Evolutionary conservation across 2,113 vertebrate genomes (phyloP), one percentile per base, ranked within the genome.

Genomic region (Ochotona princeps): DNA sequence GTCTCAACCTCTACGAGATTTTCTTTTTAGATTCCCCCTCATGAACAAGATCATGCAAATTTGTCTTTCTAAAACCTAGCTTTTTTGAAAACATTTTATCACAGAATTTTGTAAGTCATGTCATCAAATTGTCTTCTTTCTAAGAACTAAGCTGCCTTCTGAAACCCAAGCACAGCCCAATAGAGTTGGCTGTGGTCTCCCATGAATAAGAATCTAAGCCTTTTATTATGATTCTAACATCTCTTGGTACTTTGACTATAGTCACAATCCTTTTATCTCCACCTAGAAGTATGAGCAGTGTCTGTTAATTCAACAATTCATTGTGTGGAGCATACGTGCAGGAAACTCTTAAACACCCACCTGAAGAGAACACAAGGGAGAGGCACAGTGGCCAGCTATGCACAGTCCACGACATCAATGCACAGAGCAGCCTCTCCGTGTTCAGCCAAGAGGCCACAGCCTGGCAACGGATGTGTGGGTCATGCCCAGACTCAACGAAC

Each of bases 191-290:
- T 76, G 35, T 44, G 30, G 44, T 57, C 60, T 81, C 49, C 49
- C 69, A 79, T 13, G 54, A 85, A 35, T 83, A 18, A 83, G 72
- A 79, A 60, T 51, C 74, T n/a, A 86, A 93, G 51, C 60, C 32
- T 93, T 74, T 75, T 26, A 70, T 86, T 88, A 74, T 26, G 60
- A 75, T 30, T 60, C 11, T 35, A 94, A 35, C 18, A 57, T 23
- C 30, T 87, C 25, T 70, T 47, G 23, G 18, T 57, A 30, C 38
- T 80, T 57, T 63, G 32, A 57, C 65, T 63, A 8, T n/a, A 49
- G 80, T 35, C 21, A 61, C 47, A 93, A 87, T 87, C 51, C 23
- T 65, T 79, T 74, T 80, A 57, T 63, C 14, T 54, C 72, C 26
- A 54, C 23, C 17, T 5, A 63, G 35, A 87, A 66, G 18, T 90